These are phyloP conservation scores for Polydrusus pterygomalis DNA, from an alignment of 2,888 invertebrate species.

Conservation along the genomic window DNA sequence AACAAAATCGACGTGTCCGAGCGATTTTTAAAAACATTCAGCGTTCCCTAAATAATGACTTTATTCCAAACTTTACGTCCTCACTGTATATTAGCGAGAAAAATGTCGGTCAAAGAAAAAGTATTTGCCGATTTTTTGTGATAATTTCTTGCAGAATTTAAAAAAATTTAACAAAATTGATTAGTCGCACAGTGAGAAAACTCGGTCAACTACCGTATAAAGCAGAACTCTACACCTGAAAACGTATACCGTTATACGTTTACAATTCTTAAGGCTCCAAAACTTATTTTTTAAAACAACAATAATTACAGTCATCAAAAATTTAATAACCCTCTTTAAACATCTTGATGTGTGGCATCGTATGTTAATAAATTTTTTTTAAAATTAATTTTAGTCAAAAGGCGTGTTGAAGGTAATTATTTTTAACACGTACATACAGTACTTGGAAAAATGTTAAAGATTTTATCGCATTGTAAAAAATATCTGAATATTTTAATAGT, in stretches of 20 bases:
- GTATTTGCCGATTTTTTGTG: too few relatives aligned
- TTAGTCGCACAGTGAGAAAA: neutral
- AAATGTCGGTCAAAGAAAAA: too few relatives aligned
- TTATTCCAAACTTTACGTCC: too few relatives aligned
- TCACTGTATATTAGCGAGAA: too few relatives aligned
- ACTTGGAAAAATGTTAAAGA: slow-evolving; percentile 22
- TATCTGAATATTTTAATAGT: neutral
- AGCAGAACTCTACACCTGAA: slow-evolving; percentile 7
- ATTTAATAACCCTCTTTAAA: slow-evolving; percentile 6
- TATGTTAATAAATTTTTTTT: slow-evolving; percentile 23
- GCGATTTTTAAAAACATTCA: too few relatives aligned
- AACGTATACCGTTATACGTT: slow-evolving; percentile 1
- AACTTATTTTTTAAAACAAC: slow-evolving; percentile 12
- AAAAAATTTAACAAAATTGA: too few relatives aligned
- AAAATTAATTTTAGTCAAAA: slow-evolving; percentile 16
- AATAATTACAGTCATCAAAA: slow-evolving; percentile 14
- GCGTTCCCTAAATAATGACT: too few relatives aligned
- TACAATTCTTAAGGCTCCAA: slow-evolving; percentile 7
- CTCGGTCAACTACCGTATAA: neutral
- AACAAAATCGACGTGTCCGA: too few relatives aligned
- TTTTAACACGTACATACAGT: slow-evolving; percentile 10
- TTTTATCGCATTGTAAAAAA: neutral
- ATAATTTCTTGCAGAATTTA: too few relatives aligned
- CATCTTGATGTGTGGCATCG: slow-evolving; percentile 23
- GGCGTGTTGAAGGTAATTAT: slow-evolving; percentile 16